Conservation (phyloP, 2,888 invertebrate genomes). For the Acheta domesticus region DNA sequence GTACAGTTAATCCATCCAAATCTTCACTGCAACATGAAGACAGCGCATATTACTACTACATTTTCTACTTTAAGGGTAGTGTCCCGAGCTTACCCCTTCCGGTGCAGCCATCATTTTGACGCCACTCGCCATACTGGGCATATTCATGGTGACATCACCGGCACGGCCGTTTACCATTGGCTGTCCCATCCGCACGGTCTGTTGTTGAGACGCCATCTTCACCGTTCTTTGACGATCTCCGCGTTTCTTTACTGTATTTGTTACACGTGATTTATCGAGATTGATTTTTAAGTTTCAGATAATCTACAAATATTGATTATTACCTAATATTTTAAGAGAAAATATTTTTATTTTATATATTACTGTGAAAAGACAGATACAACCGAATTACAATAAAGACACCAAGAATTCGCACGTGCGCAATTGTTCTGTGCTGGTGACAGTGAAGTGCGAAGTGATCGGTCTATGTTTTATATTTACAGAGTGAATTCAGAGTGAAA, state of each 20-base stretch:
- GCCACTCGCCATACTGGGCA: slow-evolving; percentile 12
- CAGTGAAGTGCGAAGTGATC: not conserved
- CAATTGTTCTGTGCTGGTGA: not conserved
- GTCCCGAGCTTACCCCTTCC: slow-evolving; percentile 23
- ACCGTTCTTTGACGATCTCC: not conserved
- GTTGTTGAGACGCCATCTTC: slow-evolving; percentile 10
- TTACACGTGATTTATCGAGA: slow-evolving; percentile 6
- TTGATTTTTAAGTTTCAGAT: not conserved
- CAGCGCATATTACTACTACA: too few relatives aligned
- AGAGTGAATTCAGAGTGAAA: too few relatives aligned
- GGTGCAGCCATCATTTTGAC: slow-evolving; percentile 11
- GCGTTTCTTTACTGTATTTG: slow-evolving; percentile 2
- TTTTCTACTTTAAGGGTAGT: too few relatives aligned
- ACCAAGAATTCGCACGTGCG: not conserved
- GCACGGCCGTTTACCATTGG: slow-evolving; percentile 23
- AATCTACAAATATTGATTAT: not conserved
- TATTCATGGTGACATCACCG: not conserved
- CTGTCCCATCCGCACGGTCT: slow-evolving; percentile 20
- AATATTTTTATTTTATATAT: not conserved
- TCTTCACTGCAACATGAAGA: too few relatives aligned
- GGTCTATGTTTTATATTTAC: too few relatives aligned
- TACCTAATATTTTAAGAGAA: not conserved
- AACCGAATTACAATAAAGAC: not conserved
- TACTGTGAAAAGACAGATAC: slow-evolving; percentile 5
- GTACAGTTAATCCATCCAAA: too few relatives aligned